Conservation (phyloP, 2,113 vertebrate species). For the Telmatochromis sp. region DNA sequence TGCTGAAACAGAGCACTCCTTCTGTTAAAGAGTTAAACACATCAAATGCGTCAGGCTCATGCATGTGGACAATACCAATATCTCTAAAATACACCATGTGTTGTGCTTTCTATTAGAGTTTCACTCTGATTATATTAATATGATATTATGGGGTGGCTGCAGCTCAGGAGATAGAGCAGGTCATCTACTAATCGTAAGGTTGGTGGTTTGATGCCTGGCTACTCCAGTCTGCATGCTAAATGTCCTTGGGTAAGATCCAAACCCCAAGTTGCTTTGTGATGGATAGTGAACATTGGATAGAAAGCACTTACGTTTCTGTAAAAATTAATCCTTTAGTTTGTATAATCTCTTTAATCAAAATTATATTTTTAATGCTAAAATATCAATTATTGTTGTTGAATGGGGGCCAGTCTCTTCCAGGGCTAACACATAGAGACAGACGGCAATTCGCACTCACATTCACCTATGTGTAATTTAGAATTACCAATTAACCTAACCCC, state of each 20-base stretch:
- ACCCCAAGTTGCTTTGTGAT: neutral
- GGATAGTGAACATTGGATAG: neutral
- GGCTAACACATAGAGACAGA: neutral
- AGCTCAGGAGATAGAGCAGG: neutral
- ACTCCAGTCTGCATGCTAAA: neutral
- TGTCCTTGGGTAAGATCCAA: neutral
- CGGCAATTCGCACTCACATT: neutral
- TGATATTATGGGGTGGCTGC: neutral
- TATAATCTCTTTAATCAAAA: neutral
- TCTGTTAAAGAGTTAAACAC: neutral
- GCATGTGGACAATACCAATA: neutral
- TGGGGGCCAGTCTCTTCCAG: neutral
- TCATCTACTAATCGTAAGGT: neutral
- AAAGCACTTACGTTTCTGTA: neutral
- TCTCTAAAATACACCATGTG: neutral
- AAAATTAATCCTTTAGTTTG: neutral
- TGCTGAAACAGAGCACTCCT: neutral
- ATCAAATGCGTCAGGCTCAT: neutral
- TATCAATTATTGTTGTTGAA: neutral
- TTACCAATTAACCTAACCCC: neutral
- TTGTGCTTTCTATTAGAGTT: neutral
- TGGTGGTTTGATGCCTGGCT: neutral
- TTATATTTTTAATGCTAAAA: neutral
- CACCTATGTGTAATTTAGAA: neutral
- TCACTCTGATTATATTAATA: neutral